Evolutionary conservation across 2,113 vertebrate genomes (phyloP).

Genomic region (Heliornis fulica): DNA sequence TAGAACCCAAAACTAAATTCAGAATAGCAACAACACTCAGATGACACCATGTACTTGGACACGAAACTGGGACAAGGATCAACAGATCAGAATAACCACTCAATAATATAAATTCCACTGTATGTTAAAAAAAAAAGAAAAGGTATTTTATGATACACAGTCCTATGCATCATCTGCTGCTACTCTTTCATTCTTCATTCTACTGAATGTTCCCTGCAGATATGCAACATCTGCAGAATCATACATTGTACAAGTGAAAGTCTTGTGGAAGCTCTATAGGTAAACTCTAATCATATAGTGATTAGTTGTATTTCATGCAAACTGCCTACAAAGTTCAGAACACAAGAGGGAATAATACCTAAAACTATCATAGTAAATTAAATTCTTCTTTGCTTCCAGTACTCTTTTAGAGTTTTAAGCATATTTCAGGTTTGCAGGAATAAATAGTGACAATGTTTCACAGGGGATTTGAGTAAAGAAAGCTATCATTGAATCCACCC

Average conservation of each 20-base stretch:
- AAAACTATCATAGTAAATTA: background rate
- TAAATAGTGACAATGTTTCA: slow-evolving; percentile 3
- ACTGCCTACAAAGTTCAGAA: background rate
- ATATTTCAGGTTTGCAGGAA: slow-evolving; percentile 20
- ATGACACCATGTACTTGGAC: background rate
- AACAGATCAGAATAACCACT: background rate
- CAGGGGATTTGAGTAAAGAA: slow-evolving; percentile 3
- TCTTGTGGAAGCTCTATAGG: background rate
- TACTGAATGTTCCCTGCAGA: background rate
- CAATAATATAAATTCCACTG: background rate
- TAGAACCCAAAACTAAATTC: background rate
- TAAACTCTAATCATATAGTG: background rate
- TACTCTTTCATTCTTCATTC: background rate
- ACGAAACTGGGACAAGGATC: background rate
- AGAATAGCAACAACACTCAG: background rate
- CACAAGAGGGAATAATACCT: background rate
- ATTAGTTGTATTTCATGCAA: background rate
- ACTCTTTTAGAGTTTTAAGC: background rate
- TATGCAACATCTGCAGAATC: background rate
- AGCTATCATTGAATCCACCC: background rate
- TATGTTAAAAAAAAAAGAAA: background rate
- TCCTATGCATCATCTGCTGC: background rate
- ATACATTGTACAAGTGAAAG: background rate
- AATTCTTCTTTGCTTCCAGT: background rate
- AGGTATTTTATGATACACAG: background rate